Evolutionary conservation across 2,888 invertebrate species (phyloP).

Genomic region (Nebria brevicollis): DNA sequence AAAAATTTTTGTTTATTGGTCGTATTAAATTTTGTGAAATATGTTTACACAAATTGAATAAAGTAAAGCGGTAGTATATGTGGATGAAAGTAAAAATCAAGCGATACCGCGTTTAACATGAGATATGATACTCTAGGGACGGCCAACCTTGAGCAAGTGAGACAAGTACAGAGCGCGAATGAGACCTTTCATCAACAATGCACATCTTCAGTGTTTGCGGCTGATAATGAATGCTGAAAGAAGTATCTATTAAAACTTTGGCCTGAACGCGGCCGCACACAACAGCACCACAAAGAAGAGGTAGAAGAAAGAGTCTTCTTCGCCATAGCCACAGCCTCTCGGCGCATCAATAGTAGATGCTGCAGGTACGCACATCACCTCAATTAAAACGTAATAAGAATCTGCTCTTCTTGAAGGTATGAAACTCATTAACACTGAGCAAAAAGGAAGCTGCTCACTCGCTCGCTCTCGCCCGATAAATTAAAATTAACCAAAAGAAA

Average conservation of each 20-base stretch:
- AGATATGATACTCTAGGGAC: not conserved
- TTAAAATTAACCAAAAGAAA: constrained; percentile 45
- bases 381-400: constrained; percentile 66
- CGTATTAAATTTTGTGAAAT: too few species aligned
- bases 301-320: not conserved
- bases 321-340: constrained; percentile 60
- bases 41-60: too few species aligned
- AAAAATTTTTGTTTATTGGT: too few species aligned
- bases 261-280: constrained; percentile 19
- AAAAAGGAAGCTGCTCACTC: constrained; percentile 55
- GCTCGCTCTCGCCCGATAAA: constrained; percentile 45
- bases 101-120: not conserved
- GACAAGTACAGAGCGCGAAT: not conserved
- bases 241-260: constrained; percentile 65
- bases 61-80: too few species aligned
- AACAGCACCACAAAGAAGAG: not conserved
- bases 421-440: constrained; percentile 64
- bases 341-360: constrained; percentile 49
- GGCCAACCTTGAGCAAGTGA: not conserved
- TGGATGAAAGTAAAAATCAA: not conserved
- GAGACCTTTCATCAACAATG: constrained; percentile 32
- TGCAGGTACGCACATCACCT: constrained; percentile 61
- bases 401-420: constrained; percentile 59
- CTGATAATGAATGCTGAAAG: constrained; percentile 64
- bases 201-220: constrained; percentile 47